Evolutionary conservation across 2,113 vertebrate species (phyloP), one percentile per base, ranked within the genome.

Genomic region (Nerophis lumbriciformis): DNA sequence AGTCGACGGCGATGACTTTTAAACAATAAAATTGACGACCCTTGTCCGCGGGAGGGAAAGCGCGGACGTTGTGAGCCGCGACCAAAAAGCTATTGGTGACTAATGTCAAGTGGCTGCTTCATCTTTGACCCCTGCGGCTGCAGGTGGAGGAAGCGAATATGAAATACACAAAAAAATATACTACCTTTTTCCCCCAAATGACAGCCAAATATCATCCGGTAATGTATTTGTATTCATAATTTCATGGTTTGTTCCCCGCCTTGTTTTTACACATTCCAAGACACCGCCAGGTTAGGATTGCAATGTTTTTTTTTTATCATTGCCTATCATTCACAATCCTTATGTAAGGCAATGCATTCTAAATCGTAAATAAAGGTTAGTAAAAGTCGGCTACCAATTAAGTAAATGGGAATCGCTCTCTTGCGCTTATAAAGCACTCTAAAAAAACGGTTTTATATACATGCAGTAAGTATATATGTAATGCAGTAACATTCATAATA

Each of bases 21-120:
- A 90, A 91, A 90, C 90, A 90, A 91, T 91, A 88, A 87, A 90
- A 89, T 88, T 88, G 84, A 89, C 78, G 84, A 81, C 78, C 80
- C 79, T 80, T 88, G 85, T 85, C 82, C 80, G 79, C 68, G 63
- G 67, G 78, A 48, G 73, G 82, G 67, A 84, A 85, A 85, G 86
- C 83, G 83, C 83, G 76, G 66, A 77, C 35, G 79, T 82, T 72
- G 79, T 87, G 88, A 88, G 84, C 84, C 87, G 76, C 85, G 87
- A 85, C 82, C 77, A 80, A 87, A 85, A 85, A 79, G 80, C 77
- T 71, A 84, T 89, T 87, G 80, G 82, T 88, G 87, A 82, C 78
- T 85, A 84, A 83, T 69, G 70, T 87, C 80, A 83, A 81, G 68
- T 35, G 72, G 71, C 68, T 81, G 75, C 78, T 72, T 84, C 82